Base-by-base conservation (phyloP, 2,888 invertebrate species). In the Orchestes rusci region DNA sequence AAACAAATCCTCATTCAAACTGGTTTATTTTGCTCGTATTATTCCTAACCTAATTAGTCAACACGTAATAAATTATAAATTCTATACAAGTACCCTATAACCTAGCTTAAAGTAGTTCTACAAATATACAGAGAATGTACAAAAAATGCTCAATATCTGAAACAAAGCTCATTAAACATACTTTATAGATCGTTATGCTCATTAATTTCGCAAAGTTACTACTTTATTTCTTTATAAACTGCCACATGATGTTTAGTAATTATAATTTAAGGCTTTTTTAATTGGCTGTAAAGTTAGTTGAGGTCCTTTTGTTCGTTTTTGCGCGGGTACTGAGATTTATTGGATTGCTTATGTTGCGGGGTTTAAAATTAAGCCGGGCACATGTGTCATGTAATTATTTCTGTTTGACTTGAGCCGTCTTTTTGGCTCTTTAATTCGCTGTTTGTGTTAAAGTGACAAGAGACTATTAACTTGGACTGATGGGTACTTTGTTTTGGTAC, bases 341-440 rank as follows among this genome's bases (percentile, higher is more conserved):
- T 47, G 30, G 38, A 48, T 49, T 46, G 43, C 43, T 51, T 46
- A 48, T 16, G 27, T 20, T 40, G 48, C 43, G 50, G 45, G 39
- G 45, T 54, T 51, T 44, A 52, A 53, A 56, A 56, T 55, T 53
- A 55, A 53, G 55, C 46, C 44, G 39, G 51, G 51, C 58, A 58
- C 57, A 56, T 58, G 58, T 58, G 57, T 56, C 56, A 52, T 53
- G 51, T 52, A 54, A 57, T 56, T 58, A 58, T 54, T 37, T 47
- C 47, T 42, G 37, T 43, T 42, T 39, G 39, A 28, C 19, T 53
- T 47, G 46, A 40, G 36, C 50, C 49, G 53, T 43, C 44, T 43
- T 34, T 52, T 51, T 52, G 43, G 37, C 38, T 44, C 18, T 44
- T 55, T 56, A 59, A 58, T 59, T 57, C 57, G 53, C 51, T 35